Evolutionary conservation across 2,888 invertebrate species (phyloP).

Genomic region (Tenthredo amoena): DNA sequence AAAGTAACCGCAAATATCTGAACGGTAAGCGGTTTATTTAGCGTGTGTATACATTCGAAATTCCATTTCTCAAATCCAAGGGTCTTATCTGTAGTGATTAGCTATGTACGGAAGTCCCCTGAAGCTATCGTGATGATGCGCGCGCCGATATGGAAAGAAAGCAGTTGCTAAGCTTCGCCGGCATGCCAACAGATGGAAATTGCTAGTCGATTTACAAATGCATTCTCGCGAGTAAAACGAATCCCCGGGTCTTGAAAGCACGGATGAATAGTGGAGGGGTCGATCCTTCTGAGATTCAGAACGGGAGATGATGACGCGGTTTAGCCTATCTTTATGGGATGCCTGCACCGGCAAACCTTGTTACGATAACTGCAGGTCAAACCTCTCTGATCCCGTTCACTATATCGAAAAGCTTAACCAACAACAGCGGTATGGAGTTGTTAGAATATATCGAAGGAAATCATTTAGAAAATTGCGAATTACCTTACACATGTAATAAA

Average conservation of each 20-base stretch:
- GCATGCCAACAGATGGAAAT: slow-evolving; percentile 65
- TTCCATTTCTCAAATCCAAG: not conserved
- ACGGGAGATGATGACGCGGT: slow-evolving; percentile 74
- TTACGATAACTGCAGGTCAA: slow-evolving; percentile 74
- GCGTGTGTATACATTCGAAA: not conserved
- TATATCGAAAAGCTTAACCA: not conserved
- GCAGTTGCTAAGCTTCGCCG: slow-evolving; percentile 11
- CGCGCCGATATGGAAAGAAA: not conserved
- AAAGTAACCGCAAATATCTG: not conserved
- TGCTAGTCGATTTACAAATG: not conserved
- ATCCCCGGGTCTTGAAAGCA: slow-evolving; percentile 53
- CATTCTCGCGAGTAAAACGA: slow-evolving; percentile 59
- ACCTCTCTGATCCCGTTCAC: slow-evolving; percentile 74
- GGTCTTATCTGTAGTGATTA: not conserved
- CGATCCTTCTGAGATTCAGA: slow-evolving; percentile 74
- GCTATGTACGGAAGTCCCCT: slow-evolving; percentile 6
- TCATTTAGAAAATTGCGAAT: not conserved
- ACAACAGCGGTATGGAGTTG: not conserved
- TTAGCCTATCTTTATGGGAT: slow-evolving; percentile 70
- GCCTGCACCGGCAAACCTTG: slow-evolving; percentile 71
- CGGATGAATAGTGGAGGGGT: slow-evolving; percentile 32
- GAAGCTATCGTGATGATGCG: not conserved
- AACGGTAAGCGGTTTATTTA: not conserved
- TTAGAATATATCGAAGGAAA: not conserved
- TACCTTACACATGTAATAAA: no score